Evolutionary conservation across 2,888 invertebrate species (phyloP), one percentile per base, ranked within the genome.

Genomic region (Strigamia transsilvanica): DNA sequence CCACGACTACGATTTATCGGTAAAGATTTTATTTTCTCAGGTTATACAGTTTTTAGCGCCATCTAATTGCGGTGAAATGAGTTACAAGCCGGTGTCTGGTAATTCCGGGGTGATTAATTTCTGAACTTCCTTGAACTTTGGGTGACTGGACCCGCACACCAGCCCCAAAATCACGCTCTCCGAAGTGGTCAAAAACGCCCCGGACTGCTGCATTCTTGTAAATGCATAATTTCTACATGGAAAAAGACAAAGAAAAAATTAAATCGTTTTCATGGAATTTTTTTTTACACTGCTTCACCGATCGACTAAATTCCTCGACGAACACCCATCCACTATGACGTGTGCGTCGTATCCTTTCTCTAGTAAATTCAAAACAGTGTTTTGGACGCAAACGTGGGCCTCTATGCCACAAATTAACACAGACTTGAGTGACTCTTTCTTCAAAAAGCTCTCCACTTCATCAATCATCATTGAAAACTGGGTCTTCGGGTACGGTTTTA

Each of bases 391-490:
- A 34, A 34, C 34, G 7, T 34, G 34, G 7, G 34, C 34, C 34
- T 34, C 34, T 3, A 34, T 34, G 3, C 34, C 34, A 7, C 34
- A 34, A 34, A 34, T 34, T 34, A 34, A 34, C 34, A 90, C 86
- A 7, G 88, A 87, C 61, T 86, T 84, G 13, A 85, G 83, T 4
- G 86, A 84, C 2, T 86, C 85, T 21, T 84, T 46, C 80, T 87
- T 86, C 84, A 91, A 83, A 79, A 86, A 84, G 0, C 87, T 84
- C 79, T 88, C 85, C 6, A 90, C 88, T 41, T 90, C 89, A 10
- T 89, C 88, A 18, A 90, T 84, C 81, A 90, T 86, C 91, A 91
- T 91, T 56, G 90, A 90, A 86, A 91, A 91, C 85, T 88, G 87
- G 0, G 89, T 89, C 85, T 90, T 90, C 4, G 87, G 87, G 83